Base-by-base conservation (phyloP, 2,888 invertebrate species). In the Synanthedon myopaeformis region DNA sequence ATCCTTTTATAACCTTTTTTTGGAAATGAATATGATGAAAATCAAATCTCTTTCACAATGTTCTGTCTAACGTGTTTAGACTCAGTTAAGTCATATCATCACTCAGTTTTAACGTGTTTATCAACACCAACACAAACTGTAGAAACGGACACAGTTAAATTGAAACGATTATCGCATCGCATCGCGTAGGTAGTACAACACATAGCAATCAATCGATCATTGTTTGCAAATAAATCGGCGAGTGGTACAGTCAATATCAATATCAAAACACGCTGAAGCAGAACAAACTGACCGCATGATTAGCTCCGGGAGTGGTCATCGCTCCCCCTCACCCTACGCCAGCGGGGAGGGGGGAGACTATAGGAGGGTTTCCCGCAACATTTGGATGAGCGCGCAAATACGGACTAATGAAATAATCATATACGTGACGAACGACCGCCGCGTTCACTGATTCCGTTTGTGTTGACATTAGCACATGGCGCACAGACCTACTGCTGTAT, bases 241-340 rank as follows among this genome's bases (percentile, higher is more conserved):
- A 76, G 71, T 75, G 76, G 76, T 80, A 76, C 80, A 77, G 81
- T 83, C 85, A 85, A 85, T 87, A 87, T 86, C 85, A 82, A 86
- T 87, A 87, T 85, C 86, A 85, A 84, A 87, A 87, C 85, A 86
- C 82, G 86, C 84, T 83, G 86, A 85, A 84, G 84, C 84, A 83
- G 85, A 85, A 82, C 86, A 86, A 87, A 85, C 86, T 84, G 84
- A 85, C 87, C 86, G 85, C 86, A 81, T 87, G 87, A 87, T 86
- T 87, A 87, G 86, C 82, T 83, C 68, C 79, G 83, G 82, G 81
- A 81, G 82, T 82, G 81, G 87, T 79, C 84, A 76, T 75, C 81
- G 74, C 76, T 81, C 82, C 74, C 77, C 69, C 66, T 35, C 35
- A 35, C 35, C 52, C 56, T 59, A 56, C 58, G 59, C 61, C 35